Base-by-base conservation (phyloP, 2,888 invertebrate species). In the Noctua comes region DNA sequence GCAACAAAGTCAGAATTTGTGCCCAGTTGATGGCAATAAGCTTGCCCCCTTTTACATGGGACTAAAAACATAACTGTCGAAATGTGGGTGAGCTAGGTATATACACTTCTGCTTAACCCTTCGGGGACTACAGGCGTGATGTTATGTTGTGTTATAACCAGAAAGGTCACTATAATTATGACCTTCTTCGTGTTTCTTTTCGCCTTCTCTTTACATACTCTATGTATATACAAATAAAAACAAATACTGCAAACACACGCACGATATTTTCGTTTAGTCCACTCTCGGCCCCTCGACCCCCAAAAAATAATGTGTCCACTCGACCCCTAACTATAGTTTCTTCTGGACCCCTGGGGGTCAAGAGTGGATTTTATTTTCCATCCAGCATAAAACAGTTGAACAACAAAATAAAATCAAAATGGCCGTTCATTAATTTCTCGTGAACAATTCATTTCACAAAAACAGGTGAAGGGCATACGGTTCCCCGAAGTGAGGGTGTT, bases 371-470 rank as follows among this genome's bases (percentile, higher is more conserved):
- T 48, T 21, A 59, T 48, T 71, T 75, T 84, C 46, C 27, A 48
- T 11, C 36, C 16, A 73, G 21, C 4, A 13, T 21, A 64, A 57
- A 80, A 64, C 48, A n/a, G 18, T 36, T 54, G 46, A 13, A 54
- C 27, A 77, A 66, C 68, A 36, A 71, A 83, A 70, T 76, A 68
- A 86, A 77, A 77, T 73, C 46, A 86, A 84, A 84, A 84, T 86
- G 40, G 68, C 64, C 64, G 78, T 83, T 71, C 78, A 84, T 84
- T 86, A 73, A 76, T 83, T 86, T 75, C 70, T 78, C 68, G 57
- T 86, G 72, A 86, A 83, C 75, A 86, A 78, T 86, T 83, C 69
- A 82, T 86, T 86, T 76, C 36, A 66, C 48, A 73, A 68, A 83
- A 77, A 59, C 86, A 73, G 72, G 73, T 86, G 73, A 77, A 74